Percentiles rank a stretch among this genome's conserved stretches.
phyloP scores from a whole-genome alignment of 2,888 invertebrate genomes.

The Miltochrista miniata region DNA sequence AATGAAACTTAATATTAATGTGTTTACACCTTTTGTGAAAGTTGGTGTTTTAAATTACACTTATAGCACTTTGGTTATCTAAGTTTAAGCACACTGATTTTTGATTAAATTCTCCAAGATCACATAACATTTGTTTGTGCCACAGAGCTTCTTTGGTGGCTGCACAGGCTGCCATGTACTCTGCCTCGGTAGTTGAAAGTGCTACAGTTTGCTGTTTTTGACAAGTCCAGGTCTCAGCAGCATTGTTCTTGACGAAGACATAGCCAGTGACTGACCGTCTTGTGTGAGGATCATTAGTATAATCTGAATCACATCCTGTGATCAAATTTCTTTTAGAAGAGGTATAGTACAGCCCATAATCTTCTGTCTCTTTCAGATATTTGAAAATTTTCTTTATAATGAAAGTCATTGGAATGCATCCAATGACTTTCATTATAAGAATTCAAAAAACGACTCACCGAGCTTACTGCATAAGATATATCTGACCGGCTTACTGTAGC shows the following conservation, averaged over 20 bases:
- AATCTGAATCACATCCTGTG: conserved; percentile 31
- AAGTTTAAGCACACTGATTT: too few relatives aligned
- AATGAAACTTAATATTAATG: too few relatives aligned
- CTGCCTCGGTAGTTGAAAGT: too few relatives aligned
- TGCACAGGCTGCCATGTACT: too few relatives aligned
- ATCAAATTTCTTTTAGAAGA: not conserved
- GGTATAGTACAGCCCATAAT: conserved; percentile 5
- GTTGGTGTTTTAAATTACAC: too few relatives aligned
- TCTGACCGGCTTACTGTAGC: conserved; percentile 5
- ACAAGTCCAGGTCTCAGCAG: not conserved
- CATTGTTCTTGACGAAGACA: conserved; percentile 2
- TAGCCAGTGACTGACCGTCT: conserved; percentile 8
- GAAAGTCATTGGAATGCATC: too few relatives aligned
- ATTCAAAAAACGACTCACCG: conserved; percentile 11
- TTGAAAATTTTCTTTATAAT: conserved; percentile 32
- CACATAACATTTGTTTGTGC: too few relatives aligned
- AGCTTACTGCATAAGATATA: conserved; percentile 7
- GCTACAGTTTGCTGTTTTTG: not conserved
- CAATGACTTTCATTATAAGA: conserved; percentile 15
- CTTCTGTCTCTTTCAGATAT: conserved; percentile 28
- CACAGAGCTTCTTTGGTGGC: too few relatives aligned
- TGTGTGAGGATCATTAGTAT: conserved; percentile 4
- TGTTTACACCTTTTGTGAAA: too few relatives aligned
- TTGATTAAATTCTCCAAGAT: too few relatives aligned
- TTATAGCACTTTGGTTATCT: too few relatives aligned